Evolutionary conservation across 2,888 invertebrate genomes (phyloP).

Genomic region (Clistopyga incitator): DNA sequence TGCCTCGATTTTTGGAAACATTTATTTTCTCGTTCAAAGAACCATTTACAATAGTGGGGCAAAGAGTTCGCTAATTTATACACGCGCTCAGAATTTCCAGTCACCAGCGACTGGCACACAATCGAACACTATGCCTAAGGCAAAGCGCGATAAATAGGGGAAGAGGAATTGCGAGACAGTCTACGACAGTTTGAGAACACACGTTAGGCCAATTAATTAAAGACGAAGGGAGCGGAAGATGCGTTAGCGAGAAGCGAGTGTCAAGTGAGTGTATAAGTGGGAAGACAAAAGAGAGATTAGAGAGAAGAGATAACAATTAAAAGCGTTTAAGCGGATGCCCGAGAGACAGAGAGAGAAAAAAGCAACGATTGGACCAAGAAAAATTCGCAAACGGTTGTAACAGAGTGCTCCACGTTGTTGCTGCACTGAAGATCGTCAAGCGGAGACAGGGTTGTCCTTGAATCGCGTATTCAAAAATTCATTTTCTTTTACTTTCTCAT

Average conservation of each 20-base stretch:
- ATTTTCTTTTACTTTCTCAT: conserved; percentile 7
- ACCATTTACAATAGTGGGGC: conserved; percentile 10
- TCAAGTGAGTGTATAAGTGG: conserved; percentile 42
- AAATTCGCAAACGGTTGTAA: background rate
- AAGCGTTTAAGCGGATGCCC: conserved; percentile 49
- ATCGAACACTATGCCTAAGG: conserved; percentile 20
- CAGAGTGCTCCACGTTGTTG: conserved; percentile 4
- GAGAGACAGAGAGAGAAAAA: conserved; percentile 8
- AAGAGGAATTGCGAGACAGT: conserved; percentile 22
- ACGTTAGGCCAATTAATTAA: conserved; percentile 37
- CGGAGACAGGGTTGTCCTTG: background rate
- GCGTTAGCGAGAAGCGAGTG: conserved; percentile 34
- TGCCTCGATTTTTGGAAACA: conserved; percentile 31
- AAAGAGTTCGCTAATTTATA: conserved; percentile 10
- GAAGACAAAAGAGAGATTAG: conserved; percentile 65
- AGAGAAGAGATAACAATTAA: conserved; percentile 52
- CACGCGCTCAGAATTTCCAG: conserved; percentile 65
- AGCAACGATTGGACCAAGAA: conserved; percentile 23
- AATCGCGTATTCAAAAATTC: conserved; percentile 29
- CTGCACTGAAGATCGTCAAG: conserved; percentile 37
- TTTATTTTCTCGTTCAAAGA: conserved; percentile 47
- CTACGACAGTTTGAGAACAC: conserved; percentile 14
- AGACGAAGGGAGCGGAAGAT: background rate
- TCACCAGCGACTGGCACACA: conserved; percentile 60
- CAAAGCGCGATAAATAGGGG: background rate